phyloP scores from a whole-genome alignment of 1,140 invertebrate genomes.

The Eupeodes corollae region DNA sequence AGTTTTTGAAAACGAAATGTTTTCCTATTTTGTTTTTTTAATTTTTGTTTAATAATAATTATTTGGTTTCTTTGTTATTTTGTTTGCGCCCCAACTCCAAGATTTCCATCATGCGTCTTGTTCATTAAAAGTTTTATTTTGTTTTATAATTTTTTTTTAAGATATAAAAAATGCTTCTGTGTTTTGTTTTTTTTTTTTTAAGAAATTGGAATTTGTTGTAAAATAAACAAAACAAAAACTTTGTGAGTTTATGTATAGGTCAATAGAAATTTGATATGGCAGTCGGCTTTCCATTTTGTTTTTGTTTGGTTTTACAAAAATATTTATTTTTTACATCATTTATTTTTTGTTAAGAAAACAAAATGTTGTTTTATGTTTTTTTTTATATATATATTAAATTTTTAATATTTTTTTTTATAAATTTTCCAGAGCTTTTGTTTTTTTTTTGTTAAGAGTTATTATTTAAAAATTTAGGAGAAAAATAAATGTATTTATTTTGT shows the following conservation, averaged over 20 bases:
- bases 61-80: not conserved
- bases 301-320: not conserved
- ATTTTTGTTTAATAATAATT: conserved; percentile 3
- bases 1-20: conserved; percentile 1
- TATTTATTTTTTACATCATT: conserved; percentile 3
- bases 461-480: not conserved
- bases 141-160: conserved; percentile 1
- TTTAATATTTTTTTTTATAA: conserved; percentile 10
- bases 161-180: conserved; percentile 2
- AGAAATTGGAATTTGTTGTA: conserved; percentile 7
- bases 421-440: not conserved
- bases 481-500: not conserved
- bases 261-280: conserved; percentile 31
- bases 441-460: not conserved
- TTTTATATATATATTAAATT: conserved; percentile 20
- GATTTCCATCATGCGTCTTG: conserved; percentile 2
- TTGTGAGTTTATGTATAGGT: conserved; percentile 9
- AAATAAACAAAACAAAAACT: too few relatives aligned
- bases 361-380: conserved; percentile 6
- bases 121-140: not conserved
- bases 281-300: conserved; percentile 14
- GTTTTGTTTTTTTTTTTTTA: conserved; percentile 8
- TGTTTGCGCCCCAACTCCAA: conserved; percentile 20
- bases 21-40: not conserved
- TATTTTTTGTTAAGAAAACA: conserved; percentile 11